Evolutionary conservation across 2,888 invertebrate species (phyloP), one percentile per base, ranked within the genome.

Genomic region (Caenorhabditis sulstoni): DNA sequence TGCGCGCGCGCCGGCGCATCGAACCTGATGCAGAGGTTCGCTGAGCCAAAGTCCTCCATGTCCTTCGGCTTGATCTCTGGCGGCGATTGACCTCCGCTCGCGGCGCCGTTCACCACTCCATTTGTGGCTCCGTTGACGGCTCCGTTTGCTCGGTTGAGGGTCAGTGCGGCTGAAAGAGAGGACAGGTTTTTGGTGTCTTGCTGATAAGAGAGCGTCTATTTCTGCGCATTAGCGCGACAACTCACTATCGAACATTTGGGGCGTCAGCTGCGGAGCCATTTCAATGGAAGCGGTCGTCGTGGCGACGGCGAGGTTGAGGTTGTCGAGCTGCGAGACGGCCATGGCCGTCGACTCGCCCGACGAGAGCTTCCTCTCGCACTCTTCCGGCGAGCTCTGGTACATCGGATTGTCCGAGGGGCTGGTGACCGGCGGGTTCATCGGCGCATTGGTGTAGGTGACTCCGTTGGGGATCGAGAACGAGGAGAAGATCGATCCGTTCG

Each of bases 221-320:
- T 29, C 29, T 29, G 29, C 29, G 3, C 29, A 29, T 29, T 29
- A 29, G 7, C 3, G 29, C 29, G 29, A 29, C 7, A 7, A 29
- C 29, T 29, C 7, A 29, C 29, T 3, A 7, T 5, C 3, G 29
- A 29, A 29, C 29, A 29, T 29, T 3, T 29, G 3, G 29, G 29
- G 29, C 29, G 29, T 29, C 29, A 23, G 49, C 44, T 74, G 78
- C 16, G 80, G 70, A 16, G 81, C 77, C n/a, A 52, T 20, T 11
- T 57, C 59, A 11, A 50, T 22, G 12, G 53, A 52, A 35, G 35
- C 35, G 45, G 50, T 61, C 37, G 77, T 79, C 18, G 71, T 35
- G n/a, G 80, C 66, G 16, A 79, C 75, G n/a, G 78, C 78, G 57
- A 81, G 74, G 39, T 76, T 76, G 23, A 84, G 50, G 50, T 84